Percentiles rank a stretch among this genome's conserved stretches.
phyloP scores from a whole-genome alignment of 2,888 invertebrate species.

The Thyatira batis region DNA sequence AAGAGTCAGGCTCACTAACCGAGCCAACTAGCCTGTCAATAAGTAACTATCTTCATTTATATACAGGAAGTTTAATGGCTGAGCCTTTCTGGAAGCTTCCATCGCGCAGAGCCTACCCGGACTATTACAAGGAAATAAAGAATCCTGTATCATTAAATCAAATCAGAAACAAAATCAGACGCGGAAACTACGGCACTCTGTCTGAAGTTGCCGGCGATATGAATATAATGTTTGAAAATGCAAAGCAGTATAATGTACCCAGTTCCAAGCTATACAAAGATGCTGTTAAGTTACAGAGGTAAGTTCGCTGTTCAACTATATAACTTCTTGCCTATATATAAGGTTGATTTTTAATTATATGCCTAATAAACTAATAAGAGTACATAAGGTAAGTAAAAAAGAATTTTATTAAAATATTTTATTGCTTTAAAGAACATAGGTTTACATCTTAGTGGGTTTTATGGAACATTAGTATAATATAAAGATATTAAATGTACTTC shows the following conservation, averaged over 20 bases:
- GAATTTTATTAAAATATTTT: no score
- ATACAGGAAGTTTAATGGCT: conserved; percentile 89
- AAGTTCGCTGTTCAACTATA: no score
- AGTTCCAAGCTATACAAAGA: conserved; percentile 91
- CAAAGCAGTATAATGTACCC: conserved; percentile 92
- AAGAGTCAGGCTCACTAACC: no score
- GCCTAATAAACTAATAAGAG: no score
- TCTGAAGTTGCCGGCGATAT: conserved; percentile 96
- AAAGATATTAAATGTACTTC: no score
- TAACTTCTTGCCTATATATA: neutral
- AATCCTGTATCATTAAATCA: conserved; percentile 97
- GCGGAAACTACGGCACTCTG: conserved; percentile 91
- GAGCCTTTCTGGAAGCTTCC: conserved; percentile 97
- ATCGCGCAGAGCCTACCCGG: conserved; percentile 94
- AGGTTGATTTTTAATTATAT: no score
- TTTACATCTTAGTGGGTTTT: no score
- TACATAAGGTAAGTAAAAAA: no score
- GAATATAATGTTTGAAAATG: conserved; percentile 98
- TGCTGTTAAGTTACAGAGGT: conserved; percentile 91
- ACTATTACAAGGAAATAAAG: conserved; percentile 98
- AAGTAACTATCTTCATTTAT: neutral
- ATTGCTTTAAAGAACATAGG: no score
- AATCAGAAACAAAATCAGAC: conserved; percentile 92
- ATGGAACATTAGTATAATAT: no score
- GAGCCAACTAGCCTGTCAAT: no score